Base-by-base conservation (phyloP, 1,140 invertebrate species). In the Drosophila lini region DNA sequence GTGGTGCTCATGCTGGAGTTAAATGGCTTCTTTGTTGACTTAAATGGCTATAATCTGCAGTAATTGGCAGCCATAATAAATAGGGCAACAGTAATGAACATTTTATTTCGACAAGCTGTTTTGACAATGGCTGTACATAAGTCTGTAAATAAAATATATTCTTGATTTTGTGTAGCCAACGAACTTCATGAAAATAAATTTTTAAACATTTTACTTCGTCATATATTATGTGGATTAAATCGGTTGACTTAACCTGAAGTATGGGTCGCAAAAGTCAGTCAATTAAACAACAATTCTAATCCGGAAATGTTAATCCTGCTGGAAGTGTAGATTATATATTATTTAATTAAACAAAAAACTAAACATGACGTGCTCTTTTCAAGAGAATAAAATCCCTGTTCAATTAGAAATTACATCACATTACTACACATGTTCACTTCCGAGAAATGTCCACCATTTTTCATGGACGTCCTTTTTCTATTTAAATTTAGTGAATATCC, bases 1-100 rank as follows among this genome's bases (percentile, higher is more conserved):
- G 68, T 47, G 42, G 28, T 34, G 47, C 13, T 67, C 15, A 31
- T 45, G 10, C 6, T 19, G 13, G 19, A 70, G 38, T 70, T 65
- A 45, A 69, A 69, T 70, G 38, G 19, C 32, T 57, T 47, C 19
- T 57, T 70, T 69, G 40, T 70, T 55, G 64, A 16, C 25, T 70
- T 69, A 48, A 41, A 55, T 55, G 62, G 41, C 36, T 31, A 44
- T 63, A 63, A 67, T 45, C 45, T 28, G 19, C 60, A 48, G 61
- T 34, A 45, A 67, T 67, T 67, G 59, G 25, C 58, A 64, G 40
- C 53, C 19, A 7, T 36, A 28, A 40, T 22, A 67, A 62, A 47
- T 63, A 42, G 61, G 38, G 15, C 59, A 11, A 19, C 22, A 34
- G 52, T 32, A 59, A 59, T 58, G 15, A 38, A 15, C 19, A 52